Evolutionary conservation across 1,140 invertebrate genomes (phyloP).

Genomic region (Oscheius sp.): DNA sequence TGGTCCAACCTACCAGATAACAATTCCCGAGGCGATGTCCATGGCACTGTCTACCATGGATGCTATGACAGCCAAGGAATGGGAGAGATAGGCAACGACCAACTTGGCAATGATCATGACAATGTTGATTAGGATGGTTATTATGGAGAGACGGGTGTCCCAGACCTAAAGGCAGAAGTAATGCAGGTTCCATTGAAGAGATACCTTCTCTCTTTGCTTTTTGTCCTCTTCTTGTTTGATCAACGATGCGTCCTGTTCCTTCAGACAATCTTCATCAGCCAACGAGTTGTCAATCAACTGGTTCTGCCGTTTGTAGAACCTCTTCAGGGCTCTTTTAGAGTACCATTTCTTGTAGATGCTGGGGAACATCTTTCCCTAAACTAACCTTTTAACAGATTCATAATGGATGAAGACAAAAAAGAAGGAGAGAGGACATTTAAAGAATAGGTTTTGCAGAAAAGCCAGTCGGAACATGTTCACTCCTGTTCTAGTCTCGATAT

Average conservation of each 20-base stretch:
- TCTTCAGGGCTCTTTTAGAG: neutral
- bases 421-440: too few relatives aligned
- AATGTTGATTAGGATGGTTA: slow-evolving; percentile 35
- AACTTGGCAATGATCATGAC: slow-evolving; percentile 31
- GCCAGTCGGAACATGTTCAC: too few relatives aligned
- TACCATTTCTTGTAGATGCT: neutral
- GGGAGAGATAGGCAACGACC: slow-evolving; percentile 30
- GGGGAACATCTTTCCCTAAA: neutral
- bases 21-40: slow-evolving; percentile 39
- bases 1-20: slow-evolving; percentile 31
- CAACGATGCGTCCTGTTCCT: neutral
- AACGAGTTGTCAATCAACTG: neutral
- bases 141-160: slow-evolving; percentile 29
- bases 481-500: too few relatives aligned
- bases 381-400: too few relatives aligned
- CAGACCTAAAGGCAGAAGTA: neutral
- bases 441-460: too few relatives aligned
- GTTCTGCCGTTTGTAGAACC: slow-evolving; percentile 2
- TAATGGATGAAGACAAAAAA: too few relatives aligned
- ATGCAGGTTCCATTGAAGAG: neutral
- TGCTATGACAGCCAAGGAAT: slow-evolving; percentile 34
- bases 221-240: neutral
- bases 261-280: neutral
- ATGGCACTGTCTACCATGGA: slow-evolving; percentile 41
- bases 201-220: neutral